These are phyloP conservation scores for Eilema griseolum DNA, from an alignment of 2,888 invertebrate species.

Conservation along the genomic window DNA sequence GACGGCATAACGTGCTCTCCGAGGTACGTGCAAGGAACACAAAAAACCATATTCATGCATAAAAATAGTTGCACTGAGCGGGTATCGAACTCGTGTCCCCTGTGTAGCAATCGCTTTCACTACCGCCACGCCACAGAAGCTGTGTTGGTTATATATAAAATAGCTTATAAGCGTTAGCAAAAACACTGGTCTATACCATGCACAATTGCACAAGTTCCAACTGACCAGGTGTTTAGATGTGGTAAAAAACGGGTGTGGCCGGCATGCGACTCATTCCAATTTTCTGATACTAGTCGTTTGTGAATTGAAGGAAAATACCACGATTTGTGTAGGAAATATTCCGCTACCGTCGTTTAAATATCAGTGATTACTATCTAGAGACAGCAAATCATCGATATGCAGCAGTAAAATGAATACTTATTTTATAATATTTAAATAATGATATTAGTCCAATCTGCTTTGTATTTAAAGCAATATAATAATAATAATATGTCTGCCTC, in stretches of 20 bases:
- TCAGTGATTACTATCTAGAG: neutral
- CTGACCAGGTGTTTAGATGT: too few relatives aligned
- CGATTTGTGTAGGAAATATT: neutral
- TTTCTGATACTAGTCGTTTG: neutral
- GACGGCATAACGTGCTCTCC: too few relatives aligned
- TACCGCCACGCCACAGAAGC: too few relatives aligned
- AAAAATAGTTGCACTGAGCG: too few relatives aligned
- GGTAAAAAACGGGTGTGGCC: neutral
- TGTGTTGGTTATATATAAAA: too few relatives aligned
- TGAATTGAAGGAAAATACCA: neutral
- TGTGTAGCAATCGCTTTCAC: too few relatives aligned
- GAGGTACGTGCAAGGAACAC: too few relatives aligned
- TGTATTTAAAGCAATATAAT: neutral
- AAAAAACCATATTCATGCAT: too few relatives aligned
- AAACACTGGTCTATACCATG: too few relatives aligned
- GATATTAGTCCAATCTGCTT: constrained; percentile 6
- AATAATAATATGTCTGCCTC: neutral
- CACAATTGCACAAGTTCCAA: too few relatives aligned
- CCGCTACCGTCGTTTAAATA: neutral
- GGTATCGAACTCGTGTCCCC: too few relatives aligned
- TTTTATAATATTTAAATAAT: constrained; percentile 3
- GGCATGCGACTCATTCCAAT: neutral
- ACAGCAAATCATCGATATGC: neutral
- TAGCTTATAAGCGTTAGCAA: too few relatives aligned
- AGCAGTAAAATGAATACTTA: neutral